A percentile compares a stretch with the other conserved stretches of the same genome.
Conservation (phyloP, 2,797 vertebrate species). For the Cheirogaleus major region DNA sequence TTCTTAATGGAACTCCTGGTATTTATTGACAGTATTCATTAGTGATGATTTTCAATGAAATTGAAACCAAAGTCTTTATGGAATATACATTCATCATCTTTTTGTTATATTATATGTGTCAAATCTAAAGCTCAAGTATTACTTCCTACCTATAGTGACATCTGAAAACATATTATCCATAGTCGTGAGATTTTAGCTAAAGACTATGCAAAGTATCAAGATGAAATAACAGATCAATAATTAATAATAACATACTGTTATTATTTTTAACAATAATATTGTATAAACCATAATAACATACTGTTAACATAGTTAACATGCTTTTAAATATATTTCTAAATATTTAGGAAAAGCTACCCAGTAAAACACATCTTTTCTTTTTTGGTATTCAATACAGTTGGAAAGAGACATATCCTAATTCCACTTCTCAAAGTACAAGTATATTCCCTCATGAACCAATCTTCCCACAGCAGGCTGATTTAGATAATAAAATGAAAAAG, state of each 20-base stretch:
- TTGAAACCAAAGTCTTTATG: not conserved
- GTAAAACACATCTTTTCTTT: not conserved
- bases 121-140: not conserved
- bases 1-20: not conserved
- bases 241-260: not conserved
- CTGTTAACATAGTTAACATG: not conserved
- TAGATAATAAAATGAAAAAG: constrained; percentile 29
- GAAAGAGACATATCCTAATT: constrained; percentile 1
- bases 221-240: constrained; percentile 16
- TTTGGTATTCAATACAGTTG: not conserved
- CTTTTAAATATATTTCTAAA: constrained; percentile 1
- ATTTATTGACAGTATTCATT: constrained; percentile 28
- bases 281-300: not conserved
- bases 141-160: not conserved
- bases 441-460: not conserved
- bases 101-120: not conserved
- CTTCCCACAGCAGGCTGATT: not conserved
- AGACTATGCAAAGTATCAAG: constrained; percentile 20
- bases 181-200: constrained; percentile 27
- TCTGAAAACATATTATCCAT: not conserved
- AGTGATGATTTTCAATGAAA: not conserved
- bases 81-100: not conserved
- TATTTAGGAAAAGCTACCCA: not conserved
- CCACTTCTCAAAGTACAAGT: not conserved
- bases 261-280: too few species aligned